These are phyloP conservation scores for Holothuria glaberrima DNA, from an alignment of 35 echinoderm and acorn worm species.

Conservation along the genomic window DNA sequence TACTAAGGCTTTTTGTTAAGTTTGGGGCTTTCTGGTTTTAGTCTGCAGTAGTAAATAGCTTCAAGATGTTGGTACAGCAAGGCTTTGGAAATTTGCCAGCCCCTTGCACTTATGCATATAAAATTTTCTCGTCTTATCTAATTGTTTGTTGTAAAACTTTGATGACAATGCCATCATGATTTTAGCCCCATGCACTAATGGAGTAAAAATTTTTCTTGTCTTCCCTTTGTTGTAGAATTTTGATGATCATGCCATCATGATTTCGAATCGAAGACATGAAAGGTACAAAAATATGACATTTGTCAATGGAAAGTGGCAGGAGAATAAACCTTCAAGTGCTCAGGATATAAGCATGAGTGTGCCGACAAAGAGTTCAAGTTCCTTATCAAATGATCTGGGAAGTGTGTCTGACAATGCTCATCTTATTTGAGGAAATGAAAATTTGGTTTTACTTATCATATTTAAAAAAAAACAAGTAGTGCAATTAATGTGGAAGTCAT, in stretches of 20 bases:
- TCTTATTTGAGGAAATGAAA: neutral
- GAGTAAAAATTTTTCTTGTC: neutral
- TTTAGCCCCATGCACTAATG: too few relatives aligned
- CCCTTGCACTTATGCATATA: too few relatives aligned
- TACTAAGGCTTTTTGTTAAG: too few relatives aligned
- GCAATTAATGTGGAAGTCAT: too few relatives aligned
- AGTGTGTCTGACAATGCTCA: neutral
- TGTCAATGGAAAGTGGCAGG: conserved; percentile 12
- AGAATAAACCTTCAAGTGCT: neutral
- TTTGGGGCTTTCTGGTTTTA: too few relatives aligned
- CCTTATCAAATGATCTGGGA: neutral
- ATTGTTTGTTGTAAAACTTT: too few relatives aligned
- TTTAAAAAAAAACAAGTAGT: too few relatives aligned
- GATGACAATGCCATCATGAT: too few relatives aligned
- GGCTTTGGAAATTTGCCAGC: neutral
- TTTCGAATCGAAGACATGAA: conserved; percentile 10
- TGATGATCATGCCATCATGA: neutral
- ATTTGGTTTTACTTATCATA: too few relatives aligned
- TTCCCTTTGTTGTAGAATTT: neutral
- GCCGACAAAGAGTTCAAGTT: neutral
- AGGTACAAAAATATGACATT: conserved; percentile 32
- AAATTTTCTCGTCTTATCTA: too few relatives aligned
- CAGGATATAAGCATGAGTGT: conserved; percentile 1
- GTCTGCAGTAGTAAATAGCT: neutral
- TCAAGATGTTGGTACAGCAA: neutral